These are phyloP conservation scores for Scrobipalpa costella DNA, from an alignment of 2,888 invertebrate genomes.

Conservation along the genomic window DNA sequence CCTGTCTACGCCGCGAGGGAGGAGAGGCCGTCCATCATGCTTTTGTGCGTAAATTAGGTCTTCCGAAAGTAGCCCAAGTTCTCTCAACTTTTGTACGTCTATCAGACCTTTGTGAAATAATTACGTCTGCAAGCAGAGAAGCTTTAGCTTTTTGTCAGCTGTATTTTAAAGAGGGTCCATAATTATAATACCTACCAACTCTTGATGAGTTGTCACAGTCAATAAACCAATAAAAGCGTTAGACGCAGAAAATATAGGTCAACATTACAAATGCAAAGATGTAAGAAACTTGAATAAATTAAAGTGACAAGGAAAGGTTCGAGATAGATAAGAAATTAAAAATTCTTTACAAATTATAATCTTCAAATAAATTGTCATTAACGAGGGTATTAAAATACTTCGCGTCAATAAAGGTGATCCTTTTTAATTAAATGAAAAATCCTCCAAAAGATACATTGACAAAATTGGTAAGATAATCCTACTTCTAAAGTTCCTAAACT, in stretches of 20 bases:
- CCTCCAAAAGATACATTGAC: conserved; percentile 48
- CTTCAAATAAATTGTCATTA: not conserved
- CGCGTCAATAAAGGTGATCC: not conserved
- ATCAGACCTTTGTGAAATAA: not conserved
- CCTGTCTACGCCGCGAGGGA: conserved; percentile 24
- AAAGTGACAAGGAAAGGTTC: not conserved
- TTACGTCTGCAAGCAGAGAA: no score
- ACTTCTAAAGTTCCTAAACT: conserved; percentile 21
- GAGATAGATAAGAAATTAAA: not conserved
- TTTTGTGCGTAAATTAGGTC: conserved; percentile 4
- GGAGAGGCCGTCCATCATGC: conserved; percentile 19
- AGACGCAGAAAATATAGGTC: no score
- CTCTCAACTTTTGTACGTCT: not conserved
- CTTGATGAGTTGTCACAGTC: no score
- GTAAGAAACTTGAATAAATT: no score
- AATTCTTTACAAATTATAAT: not conserved
- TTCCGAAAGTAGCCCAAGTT: conserved; percentile 8
- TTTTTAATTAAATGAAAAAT: conserved; percentile 9
- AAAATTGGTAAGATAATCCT: conserved; percentile 30
- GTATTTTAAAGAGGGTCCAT: no score
- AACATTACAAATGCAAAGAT: no score
- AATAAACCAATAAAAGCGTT: no score
- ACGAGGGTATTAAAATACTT: not conserved
- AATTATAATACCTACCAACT: no score
- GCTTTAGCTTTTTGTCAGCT: no score